Evolutionary conservation across 1,140 invertebrate species (phyloP), one percentile per base, ranked within the genome.

Genomic region (Meloidogyne floridensis): DNA sequence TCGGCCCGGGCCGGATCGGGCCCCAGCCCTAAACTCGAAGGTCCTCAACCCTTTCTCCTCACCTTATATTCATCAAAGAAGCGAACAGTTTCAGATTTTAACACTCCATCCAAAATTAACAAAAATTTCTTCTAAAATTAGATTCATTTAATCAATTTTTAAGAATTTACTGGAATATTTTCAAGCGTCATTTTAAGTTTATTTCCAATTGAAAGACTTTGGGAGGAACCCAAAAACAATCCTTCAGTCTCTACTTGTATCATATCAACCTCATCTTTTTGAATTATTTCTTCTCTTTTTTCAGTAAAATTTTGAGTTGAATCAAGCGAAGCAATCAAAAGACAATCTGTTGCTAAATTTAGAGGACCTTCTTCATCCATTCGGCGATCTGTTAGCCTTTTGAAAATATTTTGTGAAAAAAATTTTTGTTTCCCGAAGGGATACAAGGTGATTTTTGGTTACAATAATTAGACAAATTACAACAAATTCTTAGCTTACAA

Each of bases 31-130:
- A 20, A 20, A 20, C 20, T 20, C 20, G 20, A 20, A 20, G 20
- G 20, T 20, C 20, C 20, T 20, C 20, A 20, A 20, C 20, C 20
- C 20, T 20, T 20, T 20, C 20, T 20, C 20, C 32, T 32, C 32
- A 71, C 77, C 43, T 79, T 79, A 18, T 53, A 53, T 42, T 47
- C 18, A 53, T 79, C 59, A 18, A 79, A 79, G 32, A 79, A 79
- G 32, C 65, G 32, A 51, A 79, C 65, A 32, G 59, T 79, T 10
- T 79, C 77, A 0, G 59, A 69, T 18, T 71, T 79, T 71, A 65
- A 51, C 5, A 79, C 77, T 70, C 77, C 77, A 20, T 79, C 77
- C 53, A 79, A 18, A 15, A 79, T 53, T 51, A 79, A 47, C 20
- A 79, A 72, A 51, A 72, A 43, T 71, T 79, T 79, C 13, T 20